phyloP scores from a whole-genome alignment of 2,888 invertebrate genomes.

The Ectemnius continuus region DNA sequence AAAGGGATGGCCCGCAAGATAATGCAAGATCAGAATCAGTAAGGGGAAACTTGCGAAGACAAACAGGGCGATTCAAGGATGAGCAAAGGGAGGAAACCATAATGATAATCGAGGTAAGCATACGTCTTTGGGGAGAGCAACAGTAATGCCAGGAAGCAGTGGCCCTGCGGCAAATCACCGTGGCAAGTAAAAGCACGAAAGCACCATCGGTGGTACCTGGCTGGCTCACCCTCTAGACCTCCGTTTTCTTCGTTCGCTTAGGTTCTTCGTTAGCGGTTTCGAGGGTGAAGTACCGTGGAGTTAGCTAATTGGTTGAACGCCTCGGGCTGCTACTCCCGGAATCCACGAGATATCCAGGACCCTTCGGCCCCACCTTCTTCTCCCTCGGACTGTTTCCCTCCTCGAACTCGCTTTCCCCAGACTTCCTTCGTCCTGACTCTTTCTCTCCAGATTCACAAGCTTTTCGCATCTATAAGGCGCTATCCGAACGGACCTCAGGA shows the following conservation, averaged over 20 bases:
- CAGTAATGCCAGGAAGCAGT: constrained; percentile 26
- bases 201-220: constrained; percentile 40
- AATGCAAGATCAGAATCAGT: constrained; percentile 5
- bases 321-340: constrained; percentile 67
- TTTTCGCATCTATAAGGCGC: constrained; percentile 50
- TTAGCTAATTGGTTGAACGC: constrained; percentile 75
- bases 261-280: constrained; percentile 71
- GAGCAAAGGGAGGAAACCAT: constrained; percentile 14
- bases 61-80: constrained; percentile 29
- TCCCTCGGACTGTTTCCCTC: not conserved
- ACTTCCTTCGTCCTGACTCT: constrained; percentile 37
- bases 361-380: constrained; percentile 24
- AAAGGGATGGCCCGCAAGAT: not conserved
- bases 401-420: constrained; percentile 13
- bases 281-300: constrained; percentile 70
- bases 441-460: constrained; percentile 12
- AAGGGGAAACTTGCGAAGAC: constrained; percentile 14
- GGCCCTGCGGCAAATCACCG: constrained; percentile 43
- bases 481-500: constrained; percentile 42
- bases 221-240: constrained; percentile 49
- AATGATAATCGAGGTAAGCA: constrained; percentile 15
- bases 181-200: constrained; percentile 27
- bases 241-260: constrained; percentile 59
- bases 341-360: constrained; percentile 63
- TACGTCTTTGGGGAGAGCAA: constrained; percentile 34